Evolutionary conservation across 2,113 vertebrate genomes (phyloP).

Genomic region (Heterocephalus glaber): DNA sequence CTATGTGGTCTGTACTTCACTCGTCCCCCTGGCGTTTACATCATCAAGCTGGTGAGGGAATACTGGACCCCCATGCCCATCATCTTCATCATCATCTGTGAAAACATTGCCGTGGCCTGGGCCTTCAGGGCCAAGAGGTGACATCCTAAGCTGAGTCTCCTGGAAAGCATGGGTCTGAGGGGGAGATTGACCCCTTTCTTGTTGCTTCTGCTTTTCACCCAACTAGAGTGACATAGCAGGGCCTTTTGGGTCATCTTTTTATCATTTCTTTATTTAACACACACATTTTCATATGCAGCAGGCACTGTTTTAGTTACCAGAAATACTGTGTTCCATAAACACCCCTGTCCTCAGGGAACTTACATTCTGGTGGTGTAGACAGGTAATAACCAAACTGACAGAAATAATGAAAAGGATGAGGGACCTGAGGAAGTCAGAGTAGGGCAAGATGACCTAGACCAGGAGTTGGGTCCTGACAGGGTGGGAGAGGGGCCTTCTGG

Average conservation of each 20-base stretch:
- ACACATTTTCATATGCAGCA: background rate
- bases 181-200: background rate
- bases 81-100: slow-evolving; percentile 87
- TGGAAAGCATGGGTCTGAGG: background rate
- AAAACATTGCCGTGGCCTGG: slow-evolving; percentile 90
- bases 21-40: slow-evolving; percentile 90
- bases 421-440: background rate
- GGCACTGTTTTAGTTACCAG: background rate
- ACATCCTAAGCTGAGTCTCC: background rate
- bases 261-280: background rate
- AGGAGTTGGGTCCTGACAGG: background rate
- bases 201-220: background rate
- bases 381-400: background rate
- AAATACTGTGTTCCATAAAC: background rate
- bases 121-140: slow-evolving; percentile 90
- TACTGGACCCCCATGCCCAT: slow-evolving; percentile 89
- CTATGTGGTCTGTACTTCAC: slow-evolving; percentile 88
- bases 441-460: background rate
- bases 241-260: background rate
- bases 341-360: background rate
- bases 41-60: slow-evolving; percentile 89
- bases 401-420: background rate
- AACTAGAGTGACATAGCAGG: background rate
- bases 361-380: background rate
- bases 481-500: background rate